phyloP scores from a whole-genome alignment of 2,113 vertebrate species.

The Melanerpes formicivorus region DNA sequence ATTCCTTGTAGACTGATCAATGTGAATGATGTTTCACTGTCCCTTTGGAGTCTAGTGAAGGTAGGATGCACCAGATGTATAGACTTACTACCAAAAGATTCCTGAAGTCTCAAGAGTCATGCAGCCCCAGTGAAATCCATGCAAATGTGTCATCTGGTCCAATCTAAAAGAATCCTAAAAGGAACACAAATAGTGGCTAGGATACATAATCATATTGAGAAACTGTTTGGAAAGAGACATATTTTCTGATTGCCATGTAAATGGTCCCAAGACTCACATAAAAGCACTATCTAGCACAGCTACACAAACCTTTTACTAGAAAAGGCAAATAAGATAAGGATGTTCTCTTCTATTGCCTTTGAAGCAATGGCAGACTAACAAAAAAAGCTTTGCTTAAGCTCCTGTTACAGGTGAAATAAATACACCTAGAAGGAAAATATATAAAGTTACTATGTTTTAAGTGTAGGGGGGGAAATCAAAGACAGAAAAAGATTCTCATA shows the following conservation, averaged over 20 bases:
- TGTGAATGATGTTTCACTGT: background rate
- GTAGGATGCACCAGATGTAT: background rate
- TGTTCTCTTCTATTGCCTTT: slow-evolving; percentile 9
- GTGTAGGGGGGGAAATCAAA: background rate
- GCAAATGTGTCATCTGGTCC: background rate
- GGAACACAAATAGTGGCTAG: background rate
- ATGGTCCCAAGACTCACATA: slow-evolving; percentile 12
- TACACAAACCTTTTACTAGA: background rate
- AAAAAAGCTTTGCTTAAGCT: slow-evolving; percentile 13
- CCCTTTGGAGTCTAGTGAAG: background rate
- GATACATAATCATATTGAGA: background rate
- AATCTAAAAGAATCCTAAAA: background rate
- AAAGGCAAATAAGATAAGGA: slow-evolving; percentile 56
- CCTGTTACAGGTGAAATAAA: slow-evolving; percentile 12
- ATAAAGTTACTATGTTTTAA: background rate
- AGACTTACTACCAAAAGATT: background rate
- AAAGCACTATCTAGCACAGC: background rate
- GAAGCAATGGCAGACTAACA: background rate
- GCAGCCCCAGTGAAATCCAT: background rate
- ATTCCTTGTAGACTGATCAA: background rate
- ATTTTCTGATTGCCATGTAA: slow-evolving; percentile 3
- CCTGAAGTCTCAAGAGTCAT: background rate
- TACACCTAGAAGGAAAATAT: background rate
- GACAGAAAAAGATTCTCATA: background rate
- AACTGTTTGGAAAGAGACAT: slow-evolving; percentile 11